Evolutionary conservation across 2,797 vertebrate genomes (phyloP), one percentile per base, ranked within the genome.

Genomic region (Enteromius thamalakanensis): DNA sequence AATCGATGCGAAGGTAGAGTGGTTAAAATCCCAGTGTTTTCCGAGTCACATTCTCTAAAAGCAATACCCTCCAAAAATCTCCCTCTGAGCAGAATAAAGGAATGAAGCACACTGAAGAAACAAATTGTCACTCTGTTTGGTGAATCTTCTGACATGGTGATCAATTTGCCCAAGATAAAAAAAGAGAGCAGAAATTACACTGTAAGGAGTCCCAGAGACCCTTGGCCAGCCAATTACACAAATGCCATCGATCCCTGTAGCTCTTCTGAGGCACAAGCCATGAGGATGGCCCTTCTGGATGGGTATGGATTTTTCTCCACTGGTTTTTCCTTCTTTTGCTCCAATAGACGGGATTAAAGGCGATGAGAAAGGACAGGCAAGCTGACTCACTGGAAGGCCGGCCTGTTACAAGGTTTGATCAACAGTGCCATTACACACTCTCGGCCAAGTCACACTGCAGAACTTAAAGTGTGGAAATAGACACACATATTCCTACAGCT

Each of bases 341-440:
- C 69, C 65, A 81, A 87, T 83, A 80, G 76, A 80, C 12, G 2
- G 72, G 62, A 86, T 86, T 86, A 85, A 75, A 85, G 74, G 49
- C 23, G 51, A 80, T 81, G 45, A 82, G 75, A 83, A 62, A 75
- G 78, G 86, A 85, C 77, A 83, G 78, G 74, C 51, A 68, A 29
- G 51, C 42, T 79, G 62, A 82, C 80, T 79, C 81, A 83, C 77
- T 64, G 32, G 55, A 84, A 37, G 29, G 78, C 32, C 40, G 29
- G 40, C 83, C 74, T 80, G 81, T 84, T 80, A 84, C 83, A 83
- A 80, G 76, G 79, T 81, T 83, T 84, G 85, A 88, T 87, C 82
- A 88, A 80, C 74, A 64, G 76, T 76, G 68, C 70, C 37, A 80
- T 80, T 68, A 67, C 32, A 77, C 58, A 32, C 55, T 19, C 23